Conservation (phyloP, 1,140 invertebrate species). For the Penaeus vannamei region DNA sequence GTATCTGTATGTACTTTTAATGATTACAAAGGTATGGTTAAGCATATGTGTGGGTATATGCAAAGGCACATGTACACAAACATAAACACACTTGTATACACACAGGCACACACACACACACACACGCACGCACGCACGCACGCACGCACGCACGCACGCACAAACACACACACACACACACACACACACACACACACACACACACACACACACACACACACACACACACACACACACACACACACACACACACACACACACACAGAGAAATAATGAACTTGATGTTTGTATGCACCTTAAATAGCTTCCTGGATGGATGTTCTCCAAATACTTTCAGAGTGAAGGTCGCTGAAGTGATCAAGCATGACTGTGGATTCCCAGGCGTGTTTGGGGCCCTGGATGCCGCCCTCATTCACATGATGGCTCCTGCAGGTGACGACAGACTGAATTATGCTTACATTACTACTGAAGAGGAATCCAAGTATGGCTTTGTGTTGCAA, state of each 20-base stretch:
- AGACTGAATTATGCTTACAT: not conserved
- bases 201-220: not conserved
- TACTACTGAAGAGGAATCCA: not conserved
- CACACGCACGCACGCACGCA: no score
- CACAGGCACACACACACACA: no score
- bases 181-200: no score
- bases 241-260: no score
- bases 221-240: no score
- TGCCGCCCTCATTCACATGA: constrained; percentile 34
- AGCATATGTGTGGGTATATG: no score
- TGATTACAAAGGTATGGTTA: no score
- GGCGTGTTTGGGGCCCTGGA: constrained; percentile 43
- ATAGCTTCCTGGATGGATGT: no score
- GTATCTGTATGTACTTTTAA: not conserved
- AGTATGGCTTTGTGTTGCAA: constrained; percentile 19
- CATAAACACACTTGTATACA: no score
- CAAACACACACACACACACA: not conserved
- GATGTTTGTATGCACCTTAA: no score
- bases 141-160: no score
- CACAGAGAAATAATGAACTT: no score
- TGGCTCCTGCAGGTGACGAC: constrained; percentile 3
- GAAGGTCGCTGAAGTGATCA: constrained; percentile 36
- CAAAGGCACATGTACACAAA: not conserved
- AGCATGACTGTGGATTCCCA: constrained; percentile 40
- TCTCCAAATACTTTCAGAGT: not conserved